Evolutionary conservation across 37 sponge, comb jelly and placozoan genomes (phyloP).

Genomic region (Oscarella lobularis): DNA sequence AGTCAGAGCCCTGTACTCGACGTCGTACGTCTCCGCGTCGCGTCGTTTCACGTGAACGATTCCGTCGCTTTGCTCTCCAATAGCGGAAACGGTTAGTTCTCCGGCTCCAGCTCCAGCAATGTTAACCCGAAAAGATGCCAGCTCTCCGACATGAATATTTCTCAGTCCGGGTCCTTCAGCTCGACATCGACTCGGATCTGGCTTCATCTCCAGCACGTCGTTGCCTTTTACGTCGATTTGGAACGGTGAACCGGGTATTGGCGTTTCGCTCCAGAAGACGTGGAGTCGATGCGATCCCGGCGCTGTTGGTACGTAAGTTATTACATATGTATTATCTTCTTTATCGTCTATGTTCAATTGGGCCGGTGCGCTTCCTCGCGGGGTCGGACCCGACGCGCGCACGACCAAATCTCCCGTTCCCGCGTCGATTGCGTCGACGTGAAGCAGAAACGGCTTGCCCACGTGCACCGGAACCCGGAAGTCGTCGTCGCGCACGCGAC

Average conservation of each 20-base stretch:
- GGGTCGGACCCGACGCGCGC: slow-evolving; percentile 3
- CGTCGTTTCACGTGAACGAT: not conserved
- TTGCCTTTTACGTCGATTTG: not conserved
- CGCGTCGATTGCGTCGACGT: slow-evolving; percentile 5
- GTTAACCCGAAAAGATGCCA: not conserved
- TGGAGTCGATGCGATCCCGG: slow-evolving; percentile 14
- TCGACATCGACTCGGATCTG: not conserved
- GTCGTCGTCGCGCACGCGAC: slow-evolving; percentile 34
- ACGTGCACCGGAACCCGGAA: slow-evolving; percentile 13
- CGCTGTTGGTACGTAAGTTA: slow-evolving; percentile 30
- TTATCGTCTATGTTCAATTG: not conserved
- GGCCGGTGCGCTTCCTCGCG: not conserved
- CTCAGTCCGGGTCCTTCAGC: not conserved
- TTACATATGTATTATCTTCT: slow-evolving; percentile 18
- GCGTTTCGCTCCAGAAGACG: slow-evolving; percentile 6
- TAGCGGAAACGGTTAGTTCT: not conserved
- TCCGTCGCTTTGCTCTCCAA: not conserved
- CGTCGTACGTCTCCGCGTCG: not conserved
- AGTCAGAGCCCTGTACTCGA: not conserved
- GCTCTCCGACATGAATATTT: not conserved
- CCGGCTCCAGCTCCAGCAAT: not conserved
- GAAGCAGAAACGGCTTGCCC: slow-evolving; percentile 7
- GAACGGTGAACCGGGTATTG: slow-evolving; percentile 53
- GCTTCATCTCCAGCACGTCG: not conserved
- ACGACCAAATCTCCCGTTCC: not conserved